Conservation (phyloP, 2,888 invertebrate genomes). For the Lithophane socia region DNA sequence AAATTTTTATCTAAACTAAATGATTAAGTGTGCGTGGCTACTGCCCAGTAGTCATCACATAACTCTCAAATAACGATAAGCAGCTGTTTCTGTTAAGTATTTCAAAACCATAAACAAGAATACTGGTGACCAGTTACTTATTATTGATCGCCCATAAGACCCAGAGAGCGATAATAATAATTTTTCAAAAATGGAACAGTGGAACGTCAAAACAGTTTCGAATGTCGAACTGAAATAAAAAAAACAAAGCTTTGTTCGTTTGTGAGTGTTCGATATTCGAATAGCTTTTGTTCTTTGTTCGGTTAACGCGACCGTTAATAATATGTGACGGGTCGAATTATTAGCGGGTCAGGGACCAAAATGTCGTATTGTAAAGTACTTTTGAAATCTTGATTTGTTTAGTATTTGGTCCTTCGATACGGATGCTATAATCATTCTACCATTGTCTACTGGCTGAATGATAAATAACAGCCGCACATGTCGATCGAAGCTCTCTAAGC, state of each 20-base stretch:
- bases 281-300: constrained; percentile 85
- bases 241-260: constrained; percentile 78
- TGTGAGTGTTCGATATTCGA: constrained; percentile 76
- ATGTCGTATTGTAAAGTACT: constrained; percentile 46
- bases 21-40: not conserved
- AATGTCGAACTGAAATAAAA: constrained; percentile 71
- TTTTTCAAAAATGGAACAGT: constrained; percentile 69
- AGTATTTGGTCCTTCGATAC: constrained; percentile 6
- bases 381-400: constrained; percentile 17
- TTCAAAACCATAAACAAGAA: constrained; percentile 49
- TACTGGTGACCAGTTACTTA: constrained; percentile 32
- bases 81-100: constrained; percentile 44
- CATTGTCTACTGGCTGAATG: not conserved
- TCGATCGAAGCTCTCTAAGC: no score
- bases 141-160: constrained; percentile 46
- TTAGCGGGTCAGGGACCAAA: constrained; percentile 47
- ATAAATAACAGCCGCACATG: no score
- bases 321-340: constrained; percentile 67
- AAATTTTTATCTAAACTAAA: not conserved
- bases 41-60: constrained; percentile 9
- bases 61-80: constrained; percentile 33
- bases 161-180: constrained; percentile 60
- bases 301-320: constrained; percentile 74
- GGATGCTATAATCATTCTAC: not conserved
- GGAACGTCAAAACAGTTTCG: constrained; percentile 82